These are phyloP conservation scores for Jacana jacana DNA, from an alignment of 2,113 vertebrate species.

Conservation along the genomic window DNA sequence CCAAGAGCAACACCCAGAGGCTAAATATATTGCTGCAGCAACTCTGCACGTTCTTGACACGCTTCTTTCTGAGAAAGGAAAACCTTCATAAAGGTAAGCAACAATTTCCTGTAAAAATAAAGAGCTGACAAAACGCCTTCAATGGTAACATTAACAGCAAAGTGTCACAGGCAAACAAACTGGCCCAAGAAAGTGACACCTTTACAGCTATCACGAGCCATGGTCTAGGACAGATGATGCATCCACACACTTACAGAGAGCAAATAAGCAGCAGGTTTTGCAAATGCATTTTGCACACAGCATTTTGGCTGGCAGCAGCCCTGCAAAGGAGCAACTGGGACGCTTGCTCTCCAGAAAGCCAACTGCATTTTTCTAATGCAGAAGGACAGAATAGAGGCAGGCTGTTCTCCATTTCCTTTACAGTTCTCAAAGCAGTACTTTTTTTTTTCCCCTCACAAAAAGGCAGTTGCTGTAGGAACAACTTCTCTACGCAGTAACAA, in stretches of 20 bases:
- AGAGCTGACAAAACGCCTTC: neutral
- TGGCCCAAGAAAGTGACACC: neutral
- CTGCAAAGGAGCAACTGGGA: neutral
- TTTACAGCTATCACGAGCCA: neutral
- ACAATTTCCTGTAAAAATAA: neutral
- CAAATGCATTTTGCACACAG: neutral
- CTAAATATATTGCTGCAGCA: slow-evolving; percentile 36
- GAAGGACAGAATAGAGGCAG: neutral
- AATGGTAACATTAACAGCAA: neutral
- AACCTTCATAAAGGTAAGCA: neutral
- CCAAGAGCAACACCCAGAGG: slow-evolving; percentile 73
- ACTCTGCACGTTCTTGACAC: neutral
- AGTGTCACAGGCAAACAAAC: neutral
- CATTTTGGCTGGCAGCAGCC: neutral
- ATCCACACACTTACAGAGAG: fast-evolving
- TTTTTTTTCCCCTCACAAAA: neutral
- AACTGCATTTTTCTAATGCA: neutral
- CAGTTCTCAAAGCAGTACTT: neutral
- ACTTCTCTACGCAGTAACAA: neutral
- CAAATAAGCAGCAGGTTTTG: neutral
- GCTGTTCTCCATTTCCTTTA: neutral
- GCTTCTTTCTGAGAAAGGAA: neutral
- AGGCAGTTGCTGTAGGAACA: neutral
- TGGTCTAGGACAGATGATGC: neutral
- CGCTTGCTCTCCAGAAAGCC: neutral